Evolutionary conservation across 2,113 vertebrate genomes (phyloP).

Genomic region (Acanthisitta chloris): DNA sequence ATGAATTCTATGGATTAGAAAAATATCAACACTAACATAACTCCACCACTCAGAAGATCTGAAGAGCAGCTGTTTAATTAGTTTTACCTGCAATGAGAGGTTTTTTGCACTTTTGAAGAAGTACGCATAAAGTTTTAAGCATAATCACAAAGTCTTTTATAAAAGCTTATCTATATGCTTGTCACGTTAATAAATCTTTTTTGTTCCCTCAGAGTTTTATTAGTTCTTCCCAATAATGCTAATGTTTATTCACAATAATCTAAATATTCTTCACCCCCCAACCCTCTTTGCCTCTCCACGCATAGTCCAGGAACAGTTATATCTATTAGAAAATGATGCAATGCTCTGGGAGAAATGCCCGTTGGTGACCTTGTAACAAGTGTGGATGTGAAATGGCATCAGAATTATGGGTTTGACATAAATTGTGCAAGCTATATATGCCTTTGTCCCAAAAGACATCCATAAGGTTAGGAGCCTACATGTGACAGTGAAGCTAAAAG

Average conservation of each 20-base stretch:
- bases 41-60: not conserved
- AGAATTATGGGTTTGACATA: not conserved
- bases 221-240: not conserved
- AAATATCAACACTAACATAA: not conserved
- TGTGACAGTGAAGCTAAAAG: not conserved
- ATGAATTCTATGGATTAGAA: not conserved
- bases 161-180: not conserved
- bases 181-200: not conserved
- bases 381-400: not conserved
- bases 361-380: not conserved
- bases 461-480: not conserved
- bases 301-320: not conserved
- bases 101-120: not conserved
- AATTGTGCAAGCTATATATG: not conserved
- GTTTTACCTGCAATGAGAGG: not conserved
- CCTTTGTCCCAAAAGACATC: not conserved
- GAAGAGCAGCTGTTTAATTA: not conserved
- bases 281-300: not conserved
- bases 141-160: not conserved
- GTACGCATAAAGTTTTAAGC: not conserved
- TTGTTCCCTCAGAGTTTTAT: not conserved
- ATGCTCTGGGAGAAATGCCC: not conserved
- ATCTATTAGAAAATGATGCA: not conserved
- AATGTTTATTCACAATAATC: not conserved
- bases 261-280: not conserved